A percentile compares a stretch with the other conserved stretches of the same genome.
Evolutionary conservation across 2,888 invertebrate genomes (phyloP).

Genomic region (Plemyria rubiginata): DNA sequence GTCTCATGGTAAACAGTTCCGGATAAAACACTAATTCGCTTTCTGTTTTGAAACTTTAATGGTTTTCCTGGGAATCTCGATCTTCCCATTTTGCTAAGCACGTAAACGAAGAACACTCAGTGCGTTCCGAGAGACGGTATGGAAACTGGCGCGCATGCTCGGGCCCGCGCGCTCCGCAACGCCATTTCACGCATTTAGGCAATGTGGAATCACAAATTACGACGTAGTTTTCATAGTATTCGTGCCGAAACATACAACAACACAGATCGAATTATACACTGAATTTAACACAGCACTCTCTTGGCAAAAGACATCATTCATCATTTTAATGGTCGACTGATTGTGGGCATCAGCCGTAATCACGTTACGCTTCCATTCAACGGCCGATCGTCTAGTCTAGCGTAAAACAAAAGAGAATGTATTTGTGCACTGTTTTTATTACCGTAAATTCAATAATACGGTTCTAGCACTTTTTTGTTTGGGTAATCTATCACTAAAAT

Average conservation of each 20-base stretch:
- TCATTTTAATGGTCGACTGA: constrained; percentile 82
- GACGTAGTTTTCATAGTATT: constrained; percentile 79
- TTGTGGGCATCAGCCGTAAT: constrained; percentile 74
- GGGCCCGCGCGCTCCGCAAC: constrained; percentile 83
- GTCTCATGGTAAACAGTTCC: constrained; percentile 83
- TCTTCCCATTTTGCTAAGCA: constrained; percentile 89
- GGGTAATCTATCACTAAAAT: constrained; percentile 56
- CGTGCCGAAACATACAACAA: constrained; percentile 70
- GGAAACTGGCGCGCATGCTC: constrained; percentile 84
- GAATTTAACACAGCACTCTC: constrained; percentile 77
- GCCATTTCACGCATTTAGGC: constrained; percentile 84
- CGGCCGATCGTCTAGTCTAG: constrained; percentile 62
- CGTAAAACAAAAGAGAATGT: constrained; percentile 83
- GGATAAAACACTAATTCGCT: constrained; percentile 92
- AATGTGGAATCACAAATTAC: constrained; percentile 80
- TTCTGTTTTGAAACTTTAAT: constrained; percentile 93
- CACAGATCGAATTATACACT: constrained; percentile 78
- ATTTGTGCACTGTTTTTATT: constrained; percentile 68
- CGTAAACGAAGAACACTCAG: constrained; percentile 84
- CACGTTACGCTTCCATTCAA: constrained; percentile 77
- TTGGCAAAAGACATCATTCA: constrained; percentile 81
- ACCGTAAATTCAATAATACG: constrained; percentile 65
- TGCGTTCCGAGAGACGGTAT: constrained; percentile 79
- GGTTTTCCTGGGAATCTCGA: constrained; percentile 95
- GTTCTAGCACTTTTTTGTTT: constrained; percentile 70